Conservation (phyloP, 2,797 vertebrate species). For the Picus viridis region DNA sequence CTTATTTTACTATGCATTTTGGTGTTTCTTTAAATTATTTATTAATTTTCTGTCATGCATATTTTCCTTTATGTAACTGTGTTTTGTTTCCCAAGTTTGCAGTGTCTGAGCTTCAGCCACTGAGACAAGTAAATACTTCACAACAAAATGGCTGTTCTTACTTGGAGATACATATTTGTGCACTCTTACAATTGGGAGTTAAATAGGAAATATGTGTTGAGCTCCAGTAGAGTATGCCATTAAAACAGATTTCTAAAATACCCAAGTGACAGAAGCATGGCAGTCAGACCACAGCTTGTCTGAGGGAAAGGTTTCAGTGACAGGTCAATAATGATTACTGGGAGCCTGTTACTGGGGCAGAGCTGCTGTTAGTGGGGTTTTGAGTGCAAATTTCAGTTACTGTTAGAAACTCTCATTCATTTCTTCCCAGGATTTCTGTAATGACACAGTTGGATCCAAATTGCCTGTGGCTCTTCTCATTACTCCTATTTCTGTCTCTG, state of each 20-base stretch:
- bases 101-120: background rate
- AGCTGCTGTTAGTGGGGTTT: background rate
- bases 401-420: background rate
- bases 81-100: background rate
- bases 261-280: background rate
- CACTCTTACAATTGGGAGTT: background rate
- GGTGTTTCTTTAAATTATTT: background rate
- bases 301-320: background rate
- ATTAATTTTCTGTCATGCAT: background rate
- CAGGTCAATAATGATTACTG: background rate
- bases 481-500: background rate
- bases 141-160: background rate
- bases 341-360: background rate
- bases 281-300: background rate
- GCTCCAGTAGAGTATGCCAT: background rate
- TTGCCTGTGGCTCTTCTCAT: background rate
- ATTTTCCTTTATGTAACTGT: background rate
- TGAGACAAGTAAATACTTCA: background rate
- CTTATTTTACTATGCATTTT: background rate
- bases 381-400: background rate
- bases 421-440: background rate
- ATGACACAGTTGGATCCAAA: rapidly evolving
- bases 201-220: background rate
- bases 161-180: background rate
- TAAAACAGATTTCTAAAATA: background rate